Base-by-base conservation (phyloP, 2,888 invertebrate genomes). In the Spodoptera littoralis region DNA sequence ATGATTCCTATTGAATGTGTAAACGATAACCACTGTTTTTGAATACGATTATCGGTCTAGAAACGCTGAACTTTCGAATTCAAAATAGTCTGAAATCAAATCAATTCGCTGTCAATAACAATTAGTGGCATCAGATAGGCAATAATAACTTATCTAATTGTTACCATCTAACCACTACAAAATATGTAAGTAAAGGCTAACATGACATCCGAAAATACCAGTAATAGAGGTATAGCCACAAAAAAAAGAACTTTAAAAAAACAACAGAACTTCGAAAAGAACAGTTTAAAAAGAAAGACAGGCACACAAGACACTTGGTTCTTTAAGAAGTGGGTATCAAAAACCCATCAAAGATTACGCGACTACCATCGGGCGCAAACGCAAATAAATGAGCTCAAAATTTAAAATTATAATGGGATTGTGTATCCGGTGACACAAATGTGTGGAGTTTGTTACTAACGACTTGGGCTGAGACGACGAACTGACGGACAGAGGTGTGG, bases 351-450 rank as follows among this genome's bases (percentile, higher is more conserved):
- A 91, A 93, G 90, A 92, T 92, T 87, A 84, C 78, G 73, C 72
- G 68, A 77, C 84, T 84, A 83, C 82, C 91, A 92, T 92, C 90
- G 91, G 88, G 87, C 84, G 85, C 82, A 85, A 89, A 90, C 90
- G 89, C 90, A 92, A 94, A 94, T 93, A 93, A 90, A 93, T 93
- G 93, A 89, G 93, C 91, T 91, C 90, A 92, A 90, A 93, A 94
- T 94, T 94, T 94, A 94, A 94, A 94, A 94, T 94, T 94, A 94
- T 94, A 94, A 94, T 94, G 89, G 93, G 92, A 89, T 92, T 93
- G 94, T 93, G 94, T 94, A 94, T 94, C 94, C 94, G 94, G 94
- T 94, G 94, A 94, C 94, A 93, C 90, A 94, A 94, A 94, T 94
- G 94, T 94, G 94, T 93, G 89, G 94, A 94, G 94, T 94, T 94